phyloP scores from a whole-genome alignment of 2,113 vertebrate species.

The Lepus timidus region DNA sequence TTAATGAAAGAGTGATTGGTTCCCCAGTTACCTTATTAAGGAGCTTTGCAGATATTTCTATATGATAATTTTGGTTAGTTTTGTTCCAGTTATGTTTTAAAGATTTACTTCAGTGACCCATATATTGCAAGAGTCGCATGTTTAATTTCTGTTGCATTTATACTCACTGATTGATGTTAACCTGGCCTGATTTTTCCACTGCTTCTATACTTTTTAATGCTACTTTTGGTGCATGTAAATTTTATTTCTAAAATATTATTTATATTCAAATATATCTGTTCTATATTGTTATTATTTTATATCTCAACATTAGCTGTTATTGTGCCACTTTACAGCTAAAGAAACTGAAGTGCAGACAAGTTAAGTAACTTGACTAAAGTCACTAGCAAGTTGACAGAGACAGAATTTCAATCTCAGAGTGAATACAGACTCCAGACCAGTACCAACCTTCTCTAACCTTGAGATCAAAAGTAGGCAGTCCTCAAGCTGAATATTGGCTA shows the following conservation, averaged over 20 bases:
- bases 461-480: neutral
- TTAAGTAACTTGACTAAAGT: neutral
- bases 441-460: neutral
- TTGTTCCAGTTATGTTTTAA: neutral
- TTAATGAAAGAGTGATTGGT: neutral
- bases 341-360: slow-evolving; percentile 16
- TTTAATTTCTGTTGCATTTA: slow-evolving; percentile 8
- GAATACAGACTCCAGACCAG: neutral
- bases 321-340: neutral
- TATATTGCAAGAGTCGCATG: neutral
- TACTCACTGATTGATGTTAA: neutral
- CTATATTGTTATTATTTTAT: neutral
- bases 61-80: neutral
- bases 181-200: neutral
- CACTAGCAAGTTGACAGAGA: neutral
- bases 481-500: neutral
- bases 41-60: neutral
- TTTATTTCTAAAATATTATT: neutral
- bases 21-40: neutral
- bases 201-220: slow-evolving; percentile 2
- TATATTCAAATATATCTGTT: neutral
- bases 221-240: neutral
- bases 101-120: slow-evolving; percentile 11
- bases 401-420: neutral
- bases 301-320: neutral